These are phyloP conservation scores for Peucedramus taeniatus DNA, from an alignment of 2,113 vertebrate species.

Conservation along the genomic window DNA sequence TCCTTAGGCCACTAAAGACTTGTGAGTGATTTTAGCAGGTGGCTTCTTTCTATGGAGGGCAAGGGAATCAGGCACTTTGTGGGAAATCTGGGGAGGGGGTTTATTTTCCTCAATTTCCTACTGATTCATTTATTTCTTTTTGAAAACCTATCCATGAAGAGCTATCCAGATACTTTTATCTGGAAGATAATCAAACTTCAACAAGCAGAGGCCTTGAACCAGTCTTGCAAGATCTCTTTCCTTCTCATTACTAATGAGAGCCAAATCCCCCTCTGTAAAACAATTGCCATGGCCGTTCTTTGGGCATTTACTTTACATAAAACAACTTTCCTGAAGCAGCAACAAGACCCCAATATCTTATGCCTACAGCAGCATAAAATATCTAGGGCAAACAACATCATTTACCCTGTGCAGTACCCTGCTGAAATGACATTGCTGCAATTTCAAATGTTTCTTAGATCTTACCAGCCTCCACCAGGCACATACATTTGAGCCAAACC, in stretches of 20 bases:
- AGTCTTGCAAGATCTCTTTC: not conserved
- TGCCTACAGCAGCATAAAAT: not conserved
- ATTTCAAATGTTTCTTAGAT: not conserved
- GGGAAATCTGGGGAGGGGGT: not conserved
- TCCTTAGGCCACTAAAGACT: not conserved
- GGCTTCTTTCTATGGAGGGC: rapidly evolving
- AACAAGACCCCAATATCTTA: not conserved
- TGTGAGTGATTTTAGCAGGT: not conserved
- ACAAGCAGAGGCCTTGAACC: not conserved
- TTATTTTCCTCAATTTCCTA: not conserved
- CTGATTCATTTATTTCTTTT: not conserved
- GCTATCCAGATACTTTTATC: not conserved
- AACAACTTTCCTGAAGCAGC: not conserved
- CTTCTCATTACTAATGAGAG: not conserved
- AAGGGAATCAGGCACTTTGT: not conserved
- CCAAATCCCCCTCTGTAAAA: not conserved
- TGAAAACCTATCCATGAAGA: not conserved
- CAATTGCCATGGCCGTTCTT: not conserved
- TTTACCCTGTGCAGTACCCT: not conserved
- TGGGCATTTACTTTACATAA: not conserved
- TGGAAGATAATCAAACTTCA: not conserved
- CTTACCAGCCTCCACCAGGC: not conserved
- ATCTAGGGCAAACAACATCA: not conserved
- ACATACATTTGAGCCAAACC: not conserved
- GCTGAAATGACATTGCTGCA: not conserved